phyloP scores from a whole-genome alignment of 2,888 invertebrate genomes.

The Leptura quadrifasciata region DNA sequence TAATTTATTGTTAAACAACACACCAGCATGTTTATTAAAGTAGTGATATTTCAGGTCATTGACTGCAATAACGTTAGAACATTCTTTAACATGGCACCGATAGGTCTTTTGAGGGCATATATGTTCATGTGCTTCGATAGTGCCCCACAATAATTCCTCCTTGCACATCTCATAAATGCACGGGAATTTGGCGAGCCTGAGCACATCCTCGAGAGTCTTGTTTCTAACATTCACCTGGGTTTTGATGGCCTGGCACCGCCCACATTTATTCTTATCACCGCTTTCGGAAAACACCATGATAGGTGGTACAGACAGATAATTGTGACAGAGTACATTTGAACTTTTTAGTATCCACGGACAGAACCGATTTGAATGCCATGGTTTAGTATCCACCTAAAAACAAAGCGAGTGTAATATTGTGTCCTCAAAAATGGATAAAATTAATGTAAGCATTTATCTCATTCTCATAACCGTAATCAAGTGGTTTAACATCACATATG shows the following conservation, averaged over 20 bases:
- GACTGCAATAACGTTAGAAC: neutral
- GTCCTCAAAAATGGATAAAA: no score
- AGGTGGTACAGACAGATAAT: constrained; percentile 16
- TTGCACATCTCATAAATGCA: constrained; percentile 13
- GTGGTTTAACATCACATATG: no score
- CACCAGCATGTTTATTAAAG: no score
- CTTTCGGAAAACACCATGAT: neutral
- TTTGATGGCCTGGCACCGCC: neutral
- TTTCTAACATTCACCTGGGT: constrained; percentile 11
- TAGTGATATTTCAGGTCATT: neutral
- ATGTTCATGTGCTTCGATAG: neutral
- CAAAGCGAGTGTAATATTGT: no score
- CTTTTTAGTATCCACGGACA: neutral
- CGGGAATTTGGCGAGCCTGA: neutral
- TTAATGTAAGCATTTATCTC: no score
- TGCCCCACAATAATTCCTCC: neutral
- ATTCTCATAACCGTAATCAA: no score
- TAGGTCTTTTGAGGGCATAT: constrained; percentile 1
- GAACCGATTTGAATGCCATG: neutral
- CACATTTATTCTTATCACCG: constrained; percentile 5
- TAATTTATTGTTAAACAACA: no score
- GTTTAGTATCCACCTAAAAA: neutral
- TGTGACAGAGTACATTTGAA: constrained; percentile 2
- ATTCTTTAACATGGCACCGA: neutral
- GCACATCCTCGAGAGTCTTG: neutral